Percentiles rank a stretch among this genome's conserved stretches.
phyloP scores from a whole-genome alignment of 64 coral and sea anemone genomes.

The Dendronephthya gigantea region DNA sequence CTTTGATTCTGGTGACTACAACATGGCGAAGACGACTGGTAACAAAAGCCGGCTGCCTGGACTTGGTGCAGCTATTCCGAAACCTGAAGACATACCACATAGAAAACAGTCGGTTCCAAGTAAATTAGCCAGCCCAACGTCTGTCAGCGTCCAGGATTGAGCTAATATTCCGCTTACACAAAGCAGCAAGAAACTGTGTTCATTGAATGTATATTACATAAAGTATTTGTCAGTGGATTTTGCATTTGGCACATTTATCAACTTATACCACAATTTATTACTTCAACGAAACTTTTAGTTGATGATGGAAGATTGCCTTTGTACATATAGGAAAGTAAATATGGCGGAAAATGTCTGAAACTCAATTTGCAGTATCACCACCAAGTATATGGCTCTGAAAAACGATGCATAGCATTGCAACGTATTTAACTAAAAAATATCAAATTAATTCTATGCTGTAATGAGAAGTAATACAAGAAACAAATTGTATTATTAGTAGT shows the following conservation, averaged over 20 bases:
- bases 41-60: conserved; percentile 41
- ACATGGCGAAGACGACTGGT: conserved; percentile 81
- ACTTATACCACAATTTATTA: background rate
- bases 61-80: conserved; percentile 88
- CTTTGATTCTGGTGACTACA: conserved; percentile 95
- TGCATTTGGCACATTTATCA: background rate
- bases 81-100: conserved; percentile 95
- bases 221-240: background rate
- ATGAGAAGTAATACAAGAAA: too few relatives aligned
- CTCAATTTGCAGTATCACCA: too few relatives aligned
- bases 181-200: background rate
- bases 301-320: background rate
- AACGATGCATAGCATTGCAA: too few relatives aligned
- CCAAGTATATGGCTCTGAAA: too few relatives aligned
- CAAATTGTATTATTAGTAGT: too few relatives aligned
- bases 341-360: too few relatives aligned
- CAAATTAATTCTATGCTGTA: too few relatives aligned
- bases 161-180: background rate
- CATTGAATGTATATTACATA: background rate
- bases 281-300: background rate
- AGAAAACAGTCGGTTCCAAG: conserved; percentile 97
- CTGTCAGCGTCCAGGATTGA: background rate
- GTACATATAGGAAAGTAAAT: background rate
- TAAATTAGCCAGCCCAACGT: conserved; percentile 36
- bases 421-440: too few relatives aligned